Evolutionary conservation across 2,113 vertebrate genomes (phyloP).

Genomic region (Pionites leucogaster): DNA sequence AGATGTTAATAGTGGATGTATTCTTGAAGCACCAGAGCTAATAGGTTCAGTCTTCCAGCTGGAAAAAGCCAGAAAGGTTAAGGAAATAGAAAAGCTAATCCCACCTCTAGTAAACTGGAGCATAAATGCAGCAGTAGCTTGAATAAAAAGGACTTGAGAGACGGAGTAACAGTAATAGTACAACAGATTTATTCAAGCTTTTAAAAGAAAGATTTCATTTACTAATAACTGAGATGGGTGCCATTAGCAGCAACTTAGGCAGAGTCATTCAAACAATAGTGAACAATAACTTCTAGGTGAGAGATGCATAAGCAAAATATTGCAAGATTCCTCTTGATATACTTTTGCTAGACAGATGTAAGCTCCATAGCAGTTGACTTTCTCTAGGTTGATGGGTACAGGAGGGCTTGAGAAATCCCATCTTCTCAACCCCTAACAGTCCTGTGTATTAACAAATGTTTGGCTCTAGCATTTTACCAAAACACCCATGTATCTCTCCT

Average conservation of each 20-base stretch:
- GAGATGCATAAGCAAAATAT: background rate
- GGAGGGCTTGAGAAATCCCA: background rate
- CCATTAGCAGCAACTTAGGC: background rate
- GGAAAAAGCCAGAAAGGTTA: background rate
- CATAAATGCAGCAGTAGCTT: background rate
- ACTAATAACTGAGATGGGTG: background rate
- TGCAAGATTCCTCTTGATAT: background rate
- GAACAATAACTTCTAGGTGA: background rate
- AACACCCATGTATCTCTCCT: background rate
- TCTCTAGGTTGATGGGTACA: background rate
- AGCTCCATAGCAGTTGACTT: background rate
- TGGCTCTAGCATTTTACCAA: background rate
- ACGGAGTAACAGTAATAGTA: background rate
- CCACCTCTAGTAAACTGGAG: conserved; percentile 11
- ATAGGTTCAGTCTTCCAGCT: background rate
- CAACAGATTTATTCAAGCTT: background rate
- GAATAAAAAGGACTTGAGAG: conserved; percentile 11
- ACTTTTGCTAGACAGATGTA: background rate
- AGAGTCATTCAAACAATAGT: background rate
- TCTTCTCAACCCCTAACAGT: background rate
- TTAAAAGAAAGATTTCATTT: background rate
- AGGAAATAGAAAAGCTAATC: conserved; percentile 17
- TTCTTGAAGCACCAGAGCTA: conserved; percentile 10
- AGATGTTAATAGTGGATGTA: background rate
- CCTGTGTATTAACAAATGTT: background rate